A percentile compares a stretch with the other conserved stretches of the same genome.
Evolutionary conservation across 2,888 invertebrate species (phyloP).

Genomic region (Dryococelus australis): DNA sequence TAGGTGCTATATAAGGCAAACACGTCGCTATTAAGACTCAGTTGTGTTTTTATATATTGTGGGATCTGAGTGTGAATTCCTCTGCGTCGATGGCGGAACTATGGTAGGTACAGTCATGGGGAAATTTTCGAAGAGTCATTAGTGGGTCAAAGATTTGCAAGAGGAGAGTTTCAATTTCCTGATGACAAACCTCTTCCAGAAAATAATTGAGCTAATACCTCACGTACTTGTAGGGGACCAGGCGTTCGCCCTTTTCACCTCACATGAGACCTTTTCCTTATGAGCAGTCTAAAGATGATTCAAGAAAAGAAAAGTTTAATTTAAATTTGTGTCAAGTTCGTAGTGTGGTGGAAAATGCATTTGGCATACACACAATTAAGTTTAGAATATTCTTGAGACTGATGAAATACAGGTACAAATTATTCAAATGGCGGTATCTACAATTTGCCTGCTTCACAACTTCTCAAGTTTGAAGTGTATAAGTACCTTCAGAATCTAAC

Average conservation of each 20-base stretch:
- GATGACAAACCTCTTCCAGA: background rate
- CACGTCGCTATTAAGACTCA: background rate
- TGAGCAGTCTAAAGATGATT: no score
- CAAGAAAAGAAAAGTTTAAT: no score
- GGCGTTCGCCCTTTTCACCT: background rate
- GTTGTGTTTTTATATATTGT: background rate
- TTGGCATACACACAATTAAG: no score
- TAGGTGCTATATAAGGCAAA: background rate
- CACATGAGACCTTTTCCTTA: background rate
- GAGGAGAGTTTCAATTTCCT: background rate
- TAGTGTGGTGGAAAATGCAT: no score
- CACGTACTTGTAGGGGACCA: background rate
- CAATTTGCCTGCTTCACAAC: no score
- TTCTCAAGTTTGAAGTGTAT: no score
- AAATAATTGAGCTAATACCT: no score
- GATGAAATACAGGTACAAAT: no score
- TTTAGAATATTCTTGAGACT: no score
- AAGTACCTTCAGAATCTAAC: no score
- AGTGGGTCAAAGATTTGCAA: background rate
- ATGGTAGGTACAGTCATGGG: background rate
- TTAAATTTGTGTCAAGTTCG: no score
- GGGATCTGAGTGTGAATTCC: background rate
- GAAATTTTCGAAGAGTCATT: background rate
- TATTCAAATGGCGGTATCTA: no score
- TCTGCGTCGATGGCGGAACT: background rate